Conservation (phyloP, 2,888 invertebrate species). For the Conchocele bisecta region DNA sequence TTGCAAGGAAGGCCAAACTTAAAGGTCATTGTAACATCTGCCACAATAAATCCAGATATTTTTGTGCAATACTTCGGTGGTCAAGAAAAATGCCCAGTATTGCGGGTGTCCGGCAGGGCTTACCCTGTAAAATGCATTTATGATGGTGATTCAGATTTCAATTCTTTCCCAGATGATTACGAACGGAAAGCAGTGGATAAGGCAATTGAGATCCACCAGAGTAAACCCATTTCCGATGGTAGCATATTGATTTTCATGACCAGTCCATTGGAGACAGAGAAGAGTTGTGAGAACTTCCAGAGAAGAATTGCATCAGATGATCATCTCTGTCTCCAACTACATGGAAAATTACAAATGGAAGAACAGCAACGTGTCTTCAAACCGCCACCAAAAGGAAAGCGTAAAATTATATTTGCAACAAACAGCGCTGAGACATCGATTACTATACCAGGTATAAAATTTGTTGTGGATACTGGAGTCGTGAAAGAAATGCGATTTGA, state of each 20-base stretch:
- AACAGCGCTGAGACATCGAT: slow-evolving; percentile 82
- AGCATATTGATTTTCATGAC: slow-evolving; percentile 82
- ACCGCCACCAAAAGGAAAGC: slow-evolving; percentile 40
- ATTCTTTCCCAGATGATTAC: slow-evolving; percentile 53
- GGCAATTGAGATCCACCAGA: slow-evolving; percentile 68
- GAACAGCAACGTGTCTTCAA: slow-evolving; percentile 78
- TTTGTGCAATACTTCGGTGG: slow-evolving; percentile 75
- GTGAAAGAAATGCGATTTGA: slow-evolving; percentile 79
- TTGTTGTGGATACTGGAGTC: slow-evolving; percentile 81
- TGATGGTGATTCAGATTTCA: slow-evolving; percentile 15
- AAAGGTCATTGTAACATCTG: slow-evolving; percentile 80
- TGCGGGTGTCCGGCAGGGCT: slow-evolving; percentile 76
- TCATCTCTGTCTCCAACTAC: slow-evolving; percentile 62
- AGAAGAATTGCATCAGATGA: not conserved
- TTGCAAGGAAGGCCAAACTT: slow-evolving; percentile 70
- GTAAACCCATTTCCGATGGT: slow-evolving; percentile 74
- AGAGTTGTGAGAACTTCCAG: slow-evolving; percentile 63
- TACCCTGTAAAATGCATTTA: slow-evolving; percentile 80
- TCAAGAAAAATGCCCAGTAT: slow-evolving; percentile 53
- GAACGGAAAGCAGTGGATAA: slow-evolving; percentile 67
- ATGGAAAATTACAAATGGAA: slow-evolving; percentile 73
- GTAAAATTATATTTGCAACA: slow-evolving; percentile 82
- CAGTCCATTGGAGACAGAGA: slow-evolving; percentile 74
- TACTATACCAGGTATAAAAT: slow-evolving; percentile 81
- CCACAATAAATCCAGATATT: slow-evolving; percentile 78